These are phyloP conservation scores for Thermophis baileyi DNA, from an alignment of 2,113 vertebrate species.

Conservation along the genomic window DNA sequence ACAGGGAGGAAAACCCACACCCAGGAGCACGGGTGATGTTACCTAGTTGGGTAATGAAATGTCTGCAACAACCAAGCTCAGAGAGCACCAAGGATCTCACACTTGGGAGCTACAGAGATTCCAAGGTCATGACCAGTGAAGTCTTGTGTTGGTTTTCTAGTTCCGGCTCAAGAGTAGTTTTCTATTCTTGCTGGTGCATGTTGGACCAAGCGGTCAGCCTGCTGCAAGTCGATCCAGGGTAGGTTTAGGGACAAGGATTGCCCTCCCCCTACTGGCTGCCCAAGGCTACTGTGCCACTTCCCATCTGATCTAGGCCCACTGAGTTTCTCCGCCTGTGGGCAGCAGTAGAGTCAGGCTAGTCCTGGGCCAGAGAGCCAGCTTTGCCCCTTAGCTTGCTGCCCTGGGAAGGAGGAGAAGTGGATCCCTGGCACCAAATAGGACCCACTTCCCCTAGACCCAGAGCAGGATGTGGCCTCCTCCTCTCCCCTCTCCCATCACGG, in stretches of 20 bases:
- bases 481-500: neutral
- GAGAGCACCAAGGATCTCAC: neutral
- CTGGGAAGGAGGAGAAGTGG: neutral
- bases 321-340: neutral
- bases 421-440: neutral
- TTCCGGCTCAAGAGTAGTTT: neutral
- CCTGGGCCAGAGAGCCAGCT: neutral
- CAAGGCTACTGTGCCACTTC: neutral
- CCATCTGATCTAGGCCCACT: neutral
- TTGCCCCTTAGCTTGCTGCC: neutral
- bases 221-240: neutral
- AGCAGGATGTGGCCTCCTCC: neutral
- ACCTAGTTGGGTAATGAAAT: neutral
- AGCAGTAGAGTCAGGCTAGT: neutral
- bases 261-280: neutral
- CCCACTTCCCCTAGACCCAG: neutral
- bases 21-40: neutral
- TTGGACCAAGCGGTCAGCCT: neutral
- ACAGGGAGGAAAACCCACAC: neutral
- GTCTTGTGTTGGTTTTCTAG: neutral
- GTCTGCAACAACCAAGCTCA: neutral
- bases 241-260: neutral
- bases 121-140: neutral
- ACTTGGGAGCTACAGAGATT: neutral
- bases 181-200: neutral